phyloP scores from a whole-genome alignment of 2,888 invertebrate genomes.

The Saturnia pavonia region DNA sequence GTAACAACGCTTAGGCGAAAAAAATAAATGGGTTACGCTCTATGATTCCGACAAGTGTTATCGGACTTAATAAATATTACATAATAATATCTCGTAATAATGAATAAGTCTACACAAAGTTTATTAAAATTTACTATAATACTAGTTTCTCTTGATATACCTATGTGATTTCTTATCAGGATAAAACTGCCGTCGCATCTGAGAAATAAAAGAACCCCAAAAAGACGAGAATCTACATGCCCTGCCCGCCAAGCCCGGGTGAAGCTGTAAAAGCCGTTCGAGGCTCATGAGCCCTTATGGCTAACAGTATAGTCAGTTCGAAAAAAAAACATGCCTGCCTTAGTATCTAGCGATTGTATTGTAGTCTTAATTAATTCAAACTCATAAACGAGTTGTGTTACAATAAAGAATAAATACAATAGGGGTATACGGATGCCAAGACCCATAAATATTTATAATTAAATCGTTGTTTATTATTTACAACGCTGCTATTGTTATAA shows the following conservation, averaged over 20 bases:
- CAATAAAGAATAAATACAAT: slow-evolving; percentile 19
- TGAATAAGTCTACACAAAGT: too few relatives aligned
- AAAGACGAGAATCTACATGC: not conserved
- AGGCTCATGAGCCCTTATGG: too few relatives aligned
- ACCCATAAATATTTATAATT: slow-evolving; percentile 20
- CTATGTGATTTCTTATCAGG: too few relatives aligned
- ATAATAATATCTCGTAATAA: too few relatives aligned
- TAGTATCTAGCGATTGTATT: too few relatives aligned
- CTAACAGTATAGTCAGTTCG: too few relatives aligned
- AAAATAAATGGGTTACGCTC: not conserved
- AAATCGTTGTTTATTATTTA: not conserved
- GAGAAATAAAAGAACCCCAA: not conserved
- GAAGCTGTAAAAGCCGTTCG: too few relatives aligned
- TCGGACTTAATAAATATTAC: too few relatives aligned
- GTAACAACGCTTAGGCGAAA: not conserved
- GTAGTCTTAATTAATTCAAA: not conserved
- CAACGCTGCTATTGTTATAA: not conserved
- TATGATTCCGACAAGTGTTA: not conserved
- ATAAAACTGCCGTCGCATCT: not conserved
- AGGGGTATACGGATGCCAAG: slow-evolving; percentile 14
- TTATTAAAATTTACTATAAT: too few relatives aligned
- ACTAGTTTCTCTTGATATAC: too few relatives aligned
- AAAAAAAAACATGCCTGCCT: too few relatives aligned
- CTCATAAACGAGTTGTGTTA: not conserved
- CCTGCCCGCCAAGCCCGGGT: too few relatives aligned